These are phyloP conservation scores for Sula dactylatra DNA, from an alignment of 2,113 vertebrate species.

Conservation along the genomic window DNA sequence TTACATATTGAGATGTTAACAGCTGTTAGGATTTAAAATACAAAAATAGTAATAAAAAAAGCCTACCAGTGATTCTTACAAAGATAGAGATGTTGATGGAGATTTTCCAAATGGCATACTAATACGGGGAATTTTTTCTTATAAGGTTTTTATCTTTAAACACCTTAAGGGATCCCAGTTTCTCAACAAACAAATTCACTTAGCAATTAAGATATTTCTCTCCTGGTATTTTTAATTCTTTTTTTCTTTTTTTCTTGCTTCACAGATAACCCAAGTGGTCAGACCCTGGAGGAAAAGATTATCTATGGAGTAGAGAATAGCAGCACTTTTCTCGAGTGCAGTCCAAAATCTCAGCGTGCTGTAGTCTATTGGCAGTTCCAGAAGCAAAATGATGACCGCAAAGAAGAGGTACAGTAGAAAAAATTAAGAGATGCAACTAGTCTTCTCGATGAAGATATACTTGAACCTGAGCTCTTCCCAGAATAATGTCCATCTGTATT, in stretches of 20 bases:
- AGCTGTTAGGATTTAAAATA: slow-evolving; percentile 16
- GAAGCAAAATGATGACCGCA: slow-evolving; percentile 83
- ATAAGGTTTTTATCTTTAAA: background rate
- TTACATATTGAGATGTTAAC: background rate
- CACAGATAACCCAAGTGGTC: slow-evolving; percentile 83
- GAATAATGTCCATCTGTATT: background rate
- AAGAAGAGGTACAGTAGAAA: slow-evolving; percentile 84
- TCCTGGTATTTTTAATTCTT: background rate
- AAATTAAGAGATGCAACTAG: background rate
- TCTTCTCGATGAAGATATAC: background rate
- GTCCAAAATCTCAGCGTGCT: slow-evolving; percentile 92
- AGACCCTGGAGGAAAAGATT: slow-evolving; percentile 84
- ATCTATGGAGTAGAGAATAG: slow-evolving; percentile 98
- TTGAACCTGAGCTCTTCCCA: background rate
- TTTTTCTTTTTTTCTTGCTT: background rate
- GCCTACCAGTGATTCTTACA: background rate
- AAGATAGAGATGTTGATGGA: background rate
- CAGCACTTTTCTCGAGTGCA: slow-evolving; percentile 97
- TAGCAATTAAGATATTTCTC: background rate
- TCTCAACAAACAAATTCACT: background rate
- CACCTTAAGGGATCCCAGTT: background rate
- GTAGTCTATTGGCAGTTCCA: slow-evolving; percentile 94
- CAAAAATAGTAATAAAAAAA: background rate
- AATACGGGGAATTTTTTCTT: background rate
- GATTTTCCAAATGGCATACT: background rate